Base-by-base conservation (phyloP, 92 coral and sea anemone genomes). In the Umimayanthus chanpuru region DNA sequence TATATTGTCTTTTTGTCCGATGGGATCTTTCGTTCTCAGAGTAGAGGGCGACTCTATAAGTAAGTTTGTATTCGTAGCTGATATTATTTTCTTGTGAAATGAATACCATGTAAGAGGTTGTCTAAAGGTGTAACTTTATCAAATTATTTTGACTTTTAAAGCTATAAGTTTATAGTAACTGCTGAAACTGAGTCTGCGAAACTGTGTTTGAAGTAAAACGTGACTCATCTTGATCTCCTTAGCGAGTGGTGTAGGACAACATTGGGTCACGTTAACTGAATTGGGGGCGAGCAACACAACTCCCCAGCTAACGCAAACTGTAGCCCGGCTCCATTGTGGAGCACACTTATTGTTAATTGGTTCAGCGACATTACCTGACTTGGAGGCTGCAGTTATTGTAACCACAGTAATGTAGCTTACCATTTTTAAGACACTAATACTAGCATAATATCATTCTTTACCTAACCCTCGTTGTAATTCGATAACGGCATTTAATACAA, bases 271-370 rank as follows among this genome's bases (percentile, higher is more conserved):
- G 11, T 14, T n/a, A 26, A n/a, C n/a, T n/a, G n/a, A 26, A 2
- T 10, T 55, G n/a, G 72, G 73, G 44, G 43, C 78, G 1, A 25
- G n/a, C 71, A 80, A 80, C 85, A 80, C 85, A 80, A 80, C 85
- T 80, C 85, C 85, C 72, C 68, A 0, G 43, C 64, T 80, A 55
- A 80, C 9, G 5, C 70, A 32, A 56, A 29, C 70, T 55, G 85
- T 29, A 55, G 71, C 26, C 80, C n/a, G n/a, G n/a, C n/a, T 76
- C 80, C 55, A 18, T 41, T 76, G 28, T 40, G 36, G 32, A 38
- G 7, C 26, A 76, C 67, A 4, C 8, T 21, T 0, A 3, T 3
- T 61, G 7, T 23, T 18, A 0, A 61, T 4, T 15, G 11, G 23
- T 20, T 14, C 65, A 56, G 65, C 65, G 65, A 20, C 65, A 4